phyloP scores from a whole-genome alignment of 2,888 invertebrate species.

The Anticlea derivata region DNA sequence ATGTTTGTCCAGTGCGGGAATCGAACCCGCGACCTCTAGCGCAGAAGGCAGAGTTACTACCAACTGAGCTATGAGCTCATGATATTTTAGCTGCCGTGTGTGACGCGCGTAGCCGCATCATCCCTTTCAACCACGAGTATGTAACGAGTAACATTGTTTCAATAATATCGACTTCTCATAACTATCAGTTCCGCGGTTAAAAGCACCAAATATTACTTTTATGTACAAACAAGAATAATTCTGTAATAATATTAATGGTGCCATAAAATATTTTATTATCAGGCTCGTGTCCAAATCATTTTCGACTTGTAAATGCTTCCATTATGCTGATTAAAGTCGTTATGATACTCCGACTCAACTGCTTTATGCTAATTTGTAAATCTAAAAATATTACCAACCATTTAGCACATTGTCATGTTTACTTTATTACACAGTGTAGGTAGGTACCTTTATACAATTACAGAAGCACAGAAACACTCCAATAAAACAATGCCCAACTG shows the following conservation, averaged over 20 bases:
- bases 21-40: too few relatives aligned
- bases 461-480: constrained; percentile 15
- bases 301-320: constrained; percentile 42
- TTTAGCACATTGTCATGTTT: constrained; percentile 42
- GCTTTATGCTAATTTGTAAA: constrained; percentile 45
- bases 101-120: too few relatives aligned
- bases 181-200: too few relatives aligned
- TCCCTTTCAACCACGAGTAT: too few relatives aligned
- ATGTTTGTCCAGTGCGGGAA: too few relatives aligned
- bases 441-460: too few relatives aligned
- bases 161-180: too few relatives aligned
- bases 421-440: constrained; percentile 26
- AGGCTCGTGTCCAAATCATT: constrained; percentile 39
- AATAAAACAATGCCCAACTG: too few relatives aligned
- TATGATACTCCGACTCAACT: constrained; percentile 36
- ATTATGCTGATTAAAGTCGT: constrained; percentile 42
- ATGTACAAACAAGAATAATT: constrained; percentile 33
- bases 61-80: too few relatives aligned
- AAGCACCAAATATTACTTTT: constrained; percentile 13
- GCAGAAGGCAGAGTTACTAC: too few relatives aligned
- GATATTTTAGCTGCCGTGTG: too few relatives aligned
- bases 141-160: too few relatives aligned
- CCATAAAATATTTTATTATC: constrained; percentile 39
- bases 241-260: constrained; percentile 29
- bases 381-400: constrained; percentile 45